Evolutionary conservation across 2,888 invertebrate genomes (phyloP).

Genomic region (Bombylius major): DNA sequence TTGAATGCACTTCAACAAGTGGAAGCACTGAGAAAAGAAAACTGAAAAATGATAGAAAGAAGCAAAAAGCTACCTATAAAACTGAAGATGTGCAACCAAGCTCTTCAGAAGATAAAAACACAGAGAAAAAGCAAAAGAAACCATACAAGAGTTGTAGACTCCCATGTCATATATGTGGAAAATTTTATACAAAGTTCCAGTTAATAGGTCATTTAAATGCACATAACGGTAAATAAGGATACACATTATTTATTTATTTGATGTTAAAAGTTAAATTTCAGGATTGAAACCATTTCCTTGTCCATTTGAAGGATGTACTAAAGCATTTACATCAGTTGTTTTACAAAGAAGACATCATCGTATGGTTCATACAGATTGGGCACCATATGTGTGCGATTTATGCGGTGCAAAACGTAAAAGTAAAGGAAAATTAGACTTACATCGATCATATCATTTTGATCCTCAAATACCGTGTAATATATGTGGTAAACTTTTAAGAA

Average conservation of each 20-base stretch:
- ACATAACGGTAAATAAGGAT: neutral
- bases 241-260: neutral
- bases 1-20: too few relatives aligned
- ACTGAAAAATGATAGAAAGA: too few relatives aligned
- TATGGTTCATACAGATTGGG: neutral
- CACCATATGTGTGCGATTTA: neutral
- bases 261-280: neutral
- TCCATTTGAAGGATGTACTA: neutral
- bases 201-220: neutral
- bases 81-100: too few relatives aligned
- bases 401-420: neutral
- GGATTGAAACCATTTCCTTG: neutral
- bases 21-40: too few relatives aligned
- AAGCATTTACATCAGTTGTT: neutral
- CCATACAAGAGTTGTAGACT: too few relatives aligned
- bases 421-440: neutral
- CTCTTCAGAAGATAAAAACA: too few relatives aligned
- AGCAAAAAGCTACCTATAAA: too few relatives aligned
- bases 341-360: neutral
- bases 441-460: slow-evolving; percentile 1
- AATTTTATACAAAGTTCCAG: neutral
- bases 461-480: slow-evolving; percentile 1
- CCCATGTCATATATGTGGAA: neutral
- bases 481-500: neutral
- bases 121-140: too few relatives aligned